Conservation (phyloP, 2,113 vertebrate genomes). For the Albula glossodonta region DNA sequence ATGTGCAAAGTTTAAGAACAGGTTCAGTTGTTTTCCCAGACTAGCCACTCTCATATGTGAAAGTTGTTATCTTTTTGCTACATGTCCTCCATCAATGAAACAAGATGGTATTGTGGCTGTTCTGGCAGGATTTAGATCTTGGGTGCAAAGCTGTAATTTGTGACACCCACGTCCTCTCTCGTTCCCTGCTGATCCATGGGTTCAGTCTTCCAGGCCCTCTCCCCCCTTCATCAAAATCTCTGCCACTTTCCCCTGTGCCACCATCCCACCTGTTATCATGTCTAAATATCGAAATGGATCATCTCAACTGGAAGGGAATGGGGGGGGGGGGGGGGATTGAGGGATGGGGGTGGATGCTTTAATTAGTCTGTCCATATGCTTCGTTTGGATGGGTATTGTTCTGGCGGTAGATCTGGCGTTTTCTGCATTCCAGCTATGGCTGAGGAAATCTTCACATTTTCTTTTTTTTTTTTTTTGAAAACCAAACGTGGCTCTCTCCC, state of each 20-base stretch:
- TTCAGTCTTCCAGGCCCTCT: too few relatives aligned
- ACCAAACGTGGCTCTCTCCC: background rate
- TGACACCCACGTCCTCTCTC: background rate
- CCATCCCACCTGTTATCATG: slow-evolving; percentile 13
- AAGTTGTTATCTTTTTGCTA: background rate
- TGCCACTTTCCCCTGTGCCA: background rate
- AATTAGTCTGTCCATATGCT: slow-evolving; percentile 33
- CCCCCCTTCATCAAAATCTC: background rate
- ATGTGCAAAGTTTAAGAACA: too few relatives aligned
- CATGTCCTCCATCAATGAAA: background rate
- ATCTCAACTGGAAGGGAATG: background rate
- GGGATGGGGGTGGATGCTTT: background rate
- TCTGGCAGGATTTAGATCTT: background rate
- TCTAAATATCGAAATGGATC: slow-evolving; percentile 14
- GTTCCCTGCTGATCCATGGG: background rate
- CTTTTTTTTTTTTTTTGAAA: slow-evolving; percentile 1
- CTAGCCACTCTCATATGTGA: background rate
- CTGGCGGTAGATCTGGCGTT: background rate
- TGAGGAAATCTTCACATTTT: background rate
- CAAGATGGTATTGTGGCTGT: too few relatives aligned
- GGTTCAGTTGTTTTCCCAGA: background rate
- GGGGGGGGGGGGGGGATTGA: background rate
- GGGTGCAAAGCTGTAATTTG: background rate
- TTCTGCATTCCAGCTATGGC: background rate
- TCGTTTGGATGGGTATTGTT: slow-evolving; percentile 19